A percentile compares a stretch with the other conserved stretches of the same genome.
Evolutionary conservation across 2,113 vertebrate species (phyloP).

Genomic region (Mastomys coucha): DNA sequence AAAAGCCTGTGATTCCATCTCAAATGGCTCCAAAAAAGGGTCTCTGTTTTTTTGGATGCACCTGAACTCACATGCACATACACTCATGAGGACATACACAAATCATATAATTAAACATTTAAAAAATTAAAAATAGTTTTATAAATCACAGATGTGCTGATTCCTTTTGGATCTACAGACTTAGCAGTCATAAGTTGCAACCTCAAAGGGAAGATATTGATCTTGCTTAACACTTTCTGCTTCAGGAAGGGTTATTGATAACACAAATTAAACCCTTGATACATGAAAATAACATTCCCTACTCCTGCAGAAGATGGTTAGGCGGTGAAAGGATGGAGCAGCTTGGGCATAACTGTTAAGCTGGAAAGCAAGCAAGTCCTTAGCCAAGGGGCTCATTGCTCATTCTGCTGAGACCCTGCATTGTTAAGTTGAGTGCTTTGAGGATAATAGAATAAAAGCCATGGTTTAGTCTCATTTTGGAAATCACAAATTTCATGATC

Average conservation of each 20-base stretch:
- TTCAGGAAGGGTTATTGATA: neutral
- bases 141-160: conserved; percentile 43
- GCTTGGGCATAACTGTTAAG: neutral
- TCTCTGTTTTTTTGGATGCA: neutral
- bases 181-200: neutral
- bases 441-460: conserved; percentile 39
- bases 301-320: neutral
- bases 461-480: neutral
- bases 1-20: neutral
- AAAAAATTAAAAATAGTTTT: neutral
- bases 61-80: accelerated
- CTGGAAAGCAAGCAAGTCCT: neutral
- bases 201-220: neutral
- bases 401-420: neutral
- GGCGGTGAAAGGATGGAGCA: neutral
- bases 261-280: neutral
- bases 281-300: neutral
- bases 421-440: neutral
- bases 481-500: conserved; percentile 33
- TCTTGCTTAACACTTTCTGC: neutral
- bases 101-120: neutral
- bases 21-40: no score
- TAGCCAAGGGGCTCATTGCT: neutral
- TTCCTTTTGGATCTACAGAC: conserved; percentile 11
- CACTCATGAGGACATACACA: neutral